Base-by-base conservation (phyloP, 2,797 vertebrate species). In the Pipistrellus pygmaeus region DNA sequence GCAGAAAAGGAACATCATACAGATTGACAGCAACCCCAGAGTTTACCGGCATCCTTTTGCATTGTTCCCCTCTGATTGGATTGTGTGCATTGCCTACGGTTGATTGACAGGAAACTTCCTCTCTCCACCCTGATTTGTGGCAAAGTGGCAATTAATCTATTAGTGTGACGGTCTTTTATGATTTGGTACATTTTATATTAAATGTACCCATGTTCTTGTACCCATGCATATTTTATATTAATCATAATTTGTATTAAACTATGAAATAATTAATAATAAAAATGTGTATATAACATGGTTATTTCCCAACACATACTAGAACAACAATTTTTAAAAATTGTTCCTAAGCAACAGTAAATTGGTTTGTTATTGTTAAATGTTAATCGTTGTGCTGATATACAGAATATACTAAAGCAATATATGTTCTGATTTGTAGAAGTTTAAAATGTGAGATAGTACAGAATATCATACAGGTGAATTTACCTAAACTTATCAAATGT, bases 271-370 rank as follows among this genome's bases (percentile, higher is more conserved):
- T 68, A 68, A 46, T 66, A 88, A 76, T 72, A 80, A 95, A 91
- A 89, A 64, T 57, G 12, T 83, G 3, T 27, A 11, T 30, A 30
- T 90, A 76, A 64, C 53, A 78, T 44, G 60, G 23, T 77, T 81
- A 62, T 91, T 96, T 93, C 38, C n/a, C 51, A 83, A 23, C 30
- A 93, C 51, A 80, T 85, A 38, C 41, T 83, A 46, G 18, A 75
- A 73, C 30, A 83, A 85, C n/a, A 66, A 44, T 66, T 86, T 96
- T 92, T 44, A 17, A 85, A 93, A 91, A 72, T 82, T 95, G 18
- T 46, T 89, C 48, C 38, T 10, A 68, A 88, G 62, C 93, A 90
- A 83, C 17, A 55, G 12, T 83, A 85, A 62, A 30, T 72, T 73
- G 41, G 46, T 48, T 90, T 81, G 3, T 80, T 83, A 91, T 55